phyloP scores from a whole-genome alignment of 2,113 vertebrate genomes.

The Gnathonemus longibarbis region DNA sequence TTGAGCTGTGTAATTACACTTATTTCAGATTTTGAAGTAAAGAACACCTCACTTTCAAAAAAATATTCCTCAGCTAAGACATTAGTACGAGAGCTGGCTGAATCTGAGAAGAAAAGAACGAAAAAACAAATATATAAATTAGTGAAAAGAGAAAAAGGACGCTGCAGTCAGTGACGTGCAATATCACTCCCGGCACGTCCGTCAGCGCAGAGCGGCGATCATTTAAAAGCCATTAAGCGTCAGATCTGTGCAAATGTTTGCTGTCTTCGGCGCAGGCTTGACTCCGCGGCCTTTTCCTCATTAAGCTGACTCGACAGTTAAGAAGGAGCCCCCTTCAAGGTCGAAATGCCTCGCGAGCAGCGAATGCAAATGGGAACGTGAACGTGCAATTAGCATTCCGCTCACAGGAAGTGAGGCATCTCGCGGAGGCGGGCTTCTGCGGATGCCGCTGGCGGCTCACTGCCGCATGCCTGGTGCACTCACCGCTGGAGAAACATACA shows the following conservation, averaged over 20 bases:
- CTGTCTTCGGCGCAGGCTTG: neutral
- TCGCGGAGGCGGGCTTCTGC: conserved; percentile 34
- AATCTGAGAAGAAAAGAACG: neutral
- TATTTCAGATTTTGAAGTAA: neutral
- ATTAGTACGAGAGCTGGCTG: neutral
- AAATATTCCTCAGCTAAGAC: neutral
- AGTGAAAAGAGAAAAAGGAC: neutral
- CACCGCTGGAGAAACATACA: conserved; percentile 34
- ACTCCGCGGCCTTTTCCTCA: conserved; percentile 3
- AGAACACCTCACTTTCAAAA: neutral
- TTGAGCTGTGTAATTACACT: neutral
- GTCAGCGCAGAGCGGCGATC: neutral
- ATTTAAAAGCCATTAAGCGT: conserved; percentile 21
- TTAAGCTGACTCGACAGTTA: conserved; percentile 21
- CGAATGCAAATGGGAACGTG: conserved; percentile 32
- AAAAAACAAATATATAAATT: neutral
- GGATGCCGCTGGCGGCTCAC: conserved; percentile 38
- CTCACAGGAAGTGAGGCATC: conserved; percentile 43
- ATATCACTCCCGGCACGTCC: neutral
- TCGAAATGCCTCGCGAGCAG: conserved; percentile 30
- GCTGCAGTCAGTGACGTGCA: neutral
- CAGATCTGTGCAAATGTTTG: neutral
- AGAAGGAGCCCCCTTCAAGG: conserved; percentile 26
- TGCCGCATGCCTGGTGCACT: conserved; percentile 29
- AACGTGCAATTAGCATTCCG: conserved; percentile 44